Percentiles rank a stretch among this genome's conserved stretches.
phyloP scores from a whole-genome alignment of 2,113 vertebrate species.

The Bucco capensis region DNA sequence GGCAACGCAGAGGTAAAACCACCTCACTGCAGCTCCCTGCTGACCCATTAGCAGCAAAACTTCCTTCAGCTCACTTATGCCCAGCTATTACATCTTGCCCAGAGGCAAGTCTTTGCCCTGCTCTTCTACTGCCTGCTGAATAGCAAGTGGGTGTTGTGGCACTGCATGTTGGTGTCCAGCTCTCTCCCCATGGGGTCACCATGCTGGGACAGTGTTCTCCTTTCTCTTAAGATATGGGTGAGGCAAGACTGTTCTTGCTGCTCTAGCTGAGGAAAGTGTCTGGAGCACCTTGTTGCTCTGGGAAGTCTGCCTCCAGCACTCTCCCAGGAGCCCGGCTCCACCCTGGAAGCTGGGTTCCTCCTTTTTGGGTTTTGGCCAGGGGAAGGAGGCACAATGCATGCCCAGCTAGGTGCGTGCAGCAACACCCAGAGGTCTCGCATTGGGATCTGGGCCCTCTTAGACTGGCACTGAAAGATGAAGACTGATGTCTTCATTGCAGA shows the following conservation, averaged over 20 bases:
- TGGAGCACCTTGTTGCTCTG: background rate
- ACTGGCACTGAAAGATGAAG: background rate
- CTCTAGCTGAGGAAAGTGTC: background rate
- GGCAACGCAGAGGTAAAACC: background rate
- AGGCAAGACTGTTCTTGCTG: conserved; percentile 22
- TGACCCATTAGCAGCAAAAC: background rate
- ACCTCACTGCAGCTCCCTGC: background rate
- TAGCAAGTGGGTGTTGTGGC: background rate
- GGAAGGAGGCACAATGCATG: background rate
- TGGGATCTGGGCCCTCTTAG: background rate
- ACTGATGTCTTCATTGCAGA: accelerated
- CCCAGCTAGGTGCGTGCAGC: accelerated
- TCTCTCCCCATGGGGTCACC: background rate
- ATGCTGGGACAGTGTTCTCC: accelerated
- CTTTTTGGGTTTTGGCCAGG: background rate
- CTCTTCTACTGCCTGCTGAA: background rate
- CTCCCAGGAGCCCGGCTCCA: background rate
- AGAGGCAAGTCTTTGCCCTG: background rate
- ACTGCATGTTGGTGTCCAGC: accelerated
- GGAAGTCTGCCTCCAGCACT: conserved; percentile 7
- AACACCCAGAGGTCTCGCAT: accelerated
- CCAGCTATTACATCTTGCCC: background rate
- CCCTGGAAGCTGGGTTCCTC: background rate
- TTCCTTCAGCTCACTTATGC: background rate
- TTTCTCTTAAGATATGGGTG: background rate